Base-by-base conservation (phyloP, 2,113 vertebrate species). In the Colaptes auratus region DNA sequence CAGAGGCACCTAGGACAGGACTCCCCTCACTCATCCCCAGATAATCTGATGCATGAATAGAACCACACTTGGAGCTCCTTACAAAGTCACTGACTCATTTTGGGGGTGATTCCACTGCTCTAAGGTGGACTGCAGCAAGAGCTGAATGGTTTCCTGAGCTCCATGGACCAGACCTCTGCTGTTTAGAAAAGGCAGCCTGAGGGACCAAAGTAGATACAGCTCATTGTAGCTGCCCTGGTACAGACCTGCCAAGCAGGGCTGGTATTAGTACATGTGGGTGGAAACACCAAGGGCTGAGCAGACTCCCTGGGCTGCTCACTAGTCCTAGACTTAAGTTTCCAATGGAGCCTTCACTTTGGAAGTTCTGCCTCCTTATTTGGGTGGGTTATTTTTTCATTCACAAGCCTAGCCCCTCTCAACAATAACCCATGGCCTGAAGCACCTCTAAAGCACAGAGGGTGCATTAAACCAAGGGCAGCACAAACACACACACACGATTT, bases 41-140 rank as follows among this genome's bases (percentile, higher is more conserved):
- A 13, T 5, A 42, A 72, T 4, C 52, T 24, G 14, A 60, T 8
- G 30, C 16, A 74, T 0, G 0, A 16, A 25, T 0, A 55, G 33
- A 11, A 73, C 28, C 14, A 44, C 67, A 12, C 23, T 81, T 3
- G 6, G 11, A 55, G 56, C 23, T 80, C 30, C 30, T 46, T 77
- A 46, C 30, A 77, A 70, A 70, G 35, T 81, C 56, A 35, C 9
- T 3, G 5, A 25, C 25, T 88, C 24, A 6, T 52, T 36, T 28
- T 6, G 8, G 28, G 20, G 20, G 4, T 50, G 20, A 64, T 39
- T 4, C 1, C 20, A 4, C 6, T 65, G 39, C 33, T 10, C 35
- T 12, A 15, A 48, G 9, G 39, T 8, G 50, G 21, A 48, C 3
- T 64, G 15, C 36, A 60, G 48, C 56, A 66, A 53, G 50, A 42